These are phyloP conservation scores for Heliconius charithonia DNA, from an alignment of 2,888 invertebrate species.

Conservation along the genomic window DNA sequence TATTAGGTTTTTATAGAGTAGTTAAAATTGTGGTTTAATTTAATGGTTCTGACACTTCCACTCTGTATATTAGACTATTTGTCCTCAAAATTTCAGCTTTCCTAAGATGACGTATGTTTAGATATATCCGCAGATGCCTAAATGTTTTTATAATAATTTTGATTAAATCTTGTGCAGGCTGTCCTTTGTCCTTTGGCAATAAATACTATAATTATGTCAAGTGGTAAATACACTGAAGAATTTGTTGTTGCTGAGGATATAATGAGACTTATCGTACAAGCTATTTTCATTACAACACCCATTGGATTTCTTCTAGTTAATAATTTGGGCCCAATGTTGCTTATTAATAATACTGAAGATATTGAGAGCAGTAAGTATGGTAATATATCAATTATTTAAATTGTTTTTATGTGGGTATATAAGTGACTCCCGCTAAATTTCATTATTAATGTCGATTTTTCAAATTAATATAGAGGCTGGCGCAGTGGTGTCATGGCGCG, in stretches of 20 bases:
- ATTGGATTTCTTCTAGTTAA: constrained; percentile 70
- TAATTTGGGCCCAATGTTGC: constrained; percentile 65
- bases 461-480: background rate
- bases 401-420: background rate
- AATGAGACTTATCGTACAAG: constrained; percentile 65
- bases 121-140: no score
- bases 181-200: constrained; percentile 83
- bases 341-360: constrained; percentile 49
- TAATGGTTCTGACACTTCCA: no score
- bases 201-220: constrained; percentile 64
- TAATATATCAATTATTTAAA: background rate
- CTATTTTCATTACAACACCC: constrained; percentile 73
- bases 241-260: constrained; percentile 64
- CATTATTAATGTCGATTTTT: background rate
- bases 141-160: background rate
- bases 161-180: constrained; percentile 73
- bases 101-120: no score
- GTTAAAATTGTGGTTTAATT: no score
- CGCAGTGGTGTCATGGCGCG: no score
- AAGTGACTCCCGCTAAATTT: background rate
- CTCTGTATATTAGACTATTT: no score
- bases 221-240: constrained; percentile 54
- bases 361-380: constrained; percentile 44
- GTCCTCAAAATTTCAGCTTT: no score
- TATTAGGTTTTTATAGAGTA: no score